phyloP scores from a whole-genome alignment of 2,113 vertebrate species.

The Silurus glanis region DNA sequence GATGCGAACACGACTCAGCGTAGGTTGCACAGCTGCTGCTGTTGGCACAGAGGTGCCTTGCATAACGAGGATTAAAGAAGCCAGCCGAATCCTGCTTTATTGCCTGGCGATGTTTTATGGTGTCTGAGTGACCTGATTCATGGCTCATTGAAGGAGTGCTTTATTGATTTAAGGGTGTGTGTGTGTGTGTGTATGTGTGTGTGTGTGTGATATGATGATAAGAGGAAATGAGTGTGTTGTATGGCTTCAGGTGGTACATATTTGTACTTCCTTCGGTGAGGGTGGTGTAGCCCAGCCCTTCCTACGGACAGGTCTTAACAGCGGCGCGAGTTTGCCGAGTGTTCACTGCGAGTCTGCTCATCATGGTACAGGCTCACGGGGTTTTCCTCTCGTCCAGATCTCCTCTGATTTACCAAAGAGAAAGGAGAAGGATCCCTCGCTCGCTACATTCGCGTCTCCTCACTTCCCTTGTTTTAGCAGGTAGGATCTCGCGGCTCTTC shows the following conservation, averaged over 20 bases:
- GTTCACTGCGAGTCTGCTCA: slow-evolving; percentile 54
- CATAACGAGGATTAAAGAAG: slow-evolving; percentile 6
- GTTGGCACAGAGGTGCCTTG: background rate
- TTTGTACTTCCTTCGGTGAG: slow-evolving; percentile 57
- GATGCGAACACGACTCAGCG: background rate
- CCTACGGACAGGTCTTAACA: slow-evolving; percentile 41
- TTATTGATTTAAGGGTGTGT: slow-evolving; percentile 21
- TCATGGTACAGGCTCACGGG: slow-evolving; percentile 45
- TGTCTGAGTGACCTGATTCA: slow-evolving; percentile 3
- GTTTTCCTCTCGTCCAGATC: background rate
- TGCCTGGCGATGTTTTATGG: slow-evolving; percentile 8
- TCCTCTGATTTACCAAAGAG: background rate
- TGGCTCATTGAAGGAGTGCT: slow-evolving; percentile 23
- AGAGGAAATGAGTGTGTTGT: slow-evolving; percentile 22
- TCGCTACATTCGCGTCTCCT: slow-evolving; percentile 15
- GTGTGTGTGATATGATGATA: slow-evolving; percentile 6
- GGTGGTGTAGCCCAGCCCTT: slow-evolving; percentile 50
- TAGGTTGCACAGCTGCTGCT: background rate
- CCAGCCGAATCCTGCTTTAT: background rate
- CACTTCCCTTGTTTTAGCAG: slow-evolving; percentile 26
- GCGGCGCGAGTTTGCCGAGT: background rate
- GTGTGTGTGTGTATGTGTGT: slow-evolving; percentile 4
- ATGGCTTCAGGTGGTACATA: slow-evolving; percentile 47
- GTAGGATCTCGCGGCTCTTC: slow-evolving; percentile 19
- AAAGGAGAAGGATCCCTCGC: background rate